Conservation (phyloP, 1,140 invertebrate species). For the Eciton burchellii region DNA sequence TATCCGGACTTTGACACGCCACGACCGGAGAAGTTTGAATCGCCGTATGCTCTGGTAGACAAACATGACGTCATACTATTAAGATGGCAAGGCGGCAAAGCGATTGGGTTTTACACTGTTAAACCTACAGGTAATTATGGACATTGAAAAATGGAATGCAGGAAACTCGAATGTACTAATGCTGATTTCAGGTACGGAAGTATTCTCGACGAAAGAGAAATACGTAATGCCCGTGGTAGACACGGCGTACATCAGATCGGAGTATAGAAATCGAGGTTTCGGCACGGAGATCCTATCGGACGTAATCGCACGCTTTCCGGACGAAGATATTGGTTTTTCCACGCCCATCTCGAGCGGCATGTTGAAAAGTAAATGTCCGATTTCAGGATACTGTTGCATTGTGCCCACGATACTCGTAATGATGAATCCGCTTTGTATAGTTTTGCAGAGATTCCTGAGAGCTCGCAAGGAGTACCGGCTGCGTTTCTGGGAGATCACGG, state of each 20-base stretch:
- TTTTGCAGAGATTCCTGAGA: constrained; percentile 68
- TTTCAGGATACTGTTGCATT: neutral
- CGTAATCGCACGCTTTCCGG: constrained; percentile 58
- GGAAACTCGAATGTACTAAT: neutral
- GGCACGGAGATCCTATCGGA: constrained; percentile 66
- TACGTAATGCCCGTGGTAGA: constrained; percentile 71
- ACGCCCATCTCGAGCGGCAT: constrained; percentile 71
- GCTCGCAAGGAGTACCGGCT: constrained; percentile 66
- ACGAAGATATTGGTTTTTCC: constrained; percentile 73
- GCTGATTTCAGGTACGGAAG: constrained; percentile 63
- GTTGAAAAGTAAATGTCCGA: constrained; percentile 58
- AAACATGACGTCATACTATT: constrained; percentile 62
- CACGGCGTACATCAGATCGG: constrained; percentile 70
- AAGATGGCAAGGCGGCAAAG: constrained; percentile 66
- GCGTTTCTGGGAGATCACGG: constrained; percentile 76
- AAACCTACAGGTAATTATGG: constrained; percentile 68
- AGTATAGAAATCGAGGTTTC: constrained; percentile 69
- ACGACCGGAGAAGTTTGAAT: constrained; percentile 63
- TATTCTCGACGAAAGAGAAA: constrained; percentile 41
- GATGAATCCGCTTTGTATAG: constrained; percentile 25
- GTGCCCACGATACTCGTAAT: neutral
- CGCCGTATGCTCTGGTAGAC: constrained; percentile 64
- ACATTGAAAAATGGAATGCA: neutral
- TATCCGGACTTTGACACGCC: constrained; percentile 70
- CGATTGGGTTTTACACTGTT: constrained; percentile 73